Conservation (phyloP, 2,113 vertebrate species). For the Daubentonia madagascariensis region DNA sequence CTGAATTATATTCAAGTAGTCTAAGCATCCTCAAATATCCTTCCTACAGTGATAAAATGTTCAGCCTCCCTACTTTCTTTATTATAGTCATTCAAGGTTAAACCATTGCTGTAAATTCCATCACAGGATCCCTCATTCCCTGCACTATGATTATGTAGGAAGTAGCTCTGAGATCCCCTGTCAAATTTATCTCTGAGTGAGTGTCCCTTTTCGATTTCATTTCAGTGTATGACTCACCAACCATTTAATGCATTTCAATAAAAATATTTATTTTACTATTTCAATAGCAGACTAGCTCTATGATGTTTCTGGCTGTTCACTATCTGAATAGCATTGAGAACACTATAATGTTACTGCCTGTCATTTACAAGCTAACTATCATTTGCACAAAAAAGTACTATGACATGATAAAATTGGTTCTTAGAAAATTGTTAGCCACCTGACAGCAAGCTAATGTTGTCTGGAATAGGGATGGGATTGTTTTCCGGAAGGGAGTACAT, state of each 20-base stretch:
- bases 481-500: constrained; percentile 49
- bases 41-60: constrained; percentile 60
- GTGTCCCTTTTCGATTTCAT: constrained; percentile 55
- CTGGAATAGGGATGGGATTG: constrained; percentile 23
- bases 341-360: constrained; percentile 37
- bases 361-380: constrained; percentile 62
- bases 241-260: constrained; percentile 62
- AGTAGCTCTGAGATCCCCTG: constrained; percentile 45
- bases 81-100: constrained; percentile 59
- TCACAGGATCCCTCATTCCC: constrained; percentile 47
- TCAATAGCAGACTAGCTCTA: neutral
- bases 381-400: constrained; percentile 40
- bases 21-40: constrained; percentile 12
- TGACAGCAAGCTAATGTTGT: constrained; percentile 44
- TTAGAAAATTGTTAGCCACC: constrained; percentile 53
- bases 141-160: constrained; percentile 43
- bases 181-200: constrained; percentile 52
- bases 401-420: constrained; percentile 46
- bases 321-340: constrained; percentile 60
- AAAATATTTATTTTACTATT: constrained; percentile 71
- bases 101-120: constrained; percentile 53
- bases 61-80: constrained; percentile 56
- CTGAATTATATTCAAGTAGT: constrained; percentile 27
- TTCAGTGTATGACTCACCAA: constrained; percentile 21
- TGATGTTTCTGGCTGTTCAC: constrained; percentile 46